Base-by-base conservation (phyloP, 2,113 vertebrate genomes). In the Piaya cayana region DNA sequence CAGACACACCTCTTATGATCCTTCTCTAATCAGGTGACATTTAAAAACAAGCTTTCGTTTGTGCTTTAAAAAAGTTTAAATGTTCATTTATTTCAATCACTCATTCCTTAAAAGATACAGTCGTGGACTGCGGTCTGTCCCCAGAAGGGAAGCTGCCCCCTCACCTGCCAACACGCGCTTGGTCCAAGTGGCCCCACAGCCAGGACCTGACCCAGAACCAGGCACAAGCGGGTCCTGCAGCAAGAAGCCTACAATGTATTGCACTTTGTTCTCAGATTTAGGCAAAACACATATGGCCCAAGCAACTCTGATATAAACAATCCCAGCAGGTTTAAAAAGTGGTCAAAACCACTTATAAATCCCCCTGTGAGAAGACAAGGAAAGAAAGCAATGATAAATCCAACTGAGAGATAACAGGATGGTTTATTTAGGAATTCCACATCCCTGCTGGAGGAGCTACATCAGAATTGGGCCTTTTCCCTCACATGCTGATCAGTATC, bases 101-200 rank as follows among this genome's bases (percentile, higher is more conserved):
- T 65, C 8, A 58, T 62, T 81, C 74, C 9, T 70, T 49, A 55
- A 49, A 80, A 88, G 30, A 67, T 7, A 59, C 34, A 45, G 58
- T 21, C 29, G n/a, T 1, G 11, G 56, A 36, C 23, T 39, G 59
- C 53, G 22, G 20, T 36, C 21, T 63, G 55, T 34, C 29, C 52
- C 68, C 68, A 20, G 29, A 34, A 70, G 6, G 52, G n/a, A 39
- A 47, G 53, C 9, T 74, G 23, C 9, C 20, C 36, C 21, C 16
- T 20, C 1, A 0, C 10, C 12, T 49, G 52, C 30, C 32, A 55
- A 55, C 15, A 11, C 7, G 8, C 2, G 6, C 26, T 56, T 1
- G 3, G 39, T 25, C 47, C 68, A 55, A 5, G 8, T 9, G 18
- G 60, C 59, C 64, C 45, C 18, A 21, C 2, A 83, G 63, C 11